These are phyloP conservation scores for Serranus cabrilla DNA, from an alignment of 2,797 vertebrate species.

Conservation along the genomic window DNA sequence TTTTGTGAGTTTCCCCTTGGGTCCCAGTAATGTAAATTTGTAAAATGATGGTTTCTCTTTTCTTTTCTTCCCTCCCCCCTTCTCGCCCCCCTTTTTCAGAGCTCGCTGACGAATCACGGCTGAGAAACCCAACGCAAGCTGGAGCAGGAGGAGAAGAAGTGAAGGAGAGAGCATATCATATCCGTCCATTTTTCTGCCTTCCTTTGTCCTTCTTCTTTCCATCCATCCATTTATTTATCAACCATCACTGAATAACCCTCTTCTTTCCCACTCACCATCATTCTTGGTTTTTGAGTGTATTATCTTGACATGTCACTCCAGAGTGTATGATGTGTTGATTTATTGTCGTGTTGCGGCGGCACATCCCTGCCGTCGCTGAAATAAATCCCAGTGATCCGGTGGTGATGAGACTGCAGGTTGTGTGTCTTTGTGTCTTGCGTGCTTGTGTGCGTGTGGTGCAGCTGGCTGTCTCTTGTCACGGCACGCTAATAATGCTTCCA, in stretches of 20 bases:
- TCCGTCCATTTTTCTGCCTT: slow-evolving; percentile 42
- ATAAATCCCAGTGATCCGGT: slow-evolving; percentile 82
- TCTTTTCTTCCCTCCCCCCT: slow-evolving; percentile 1
- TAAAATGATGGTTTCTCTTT: slow-evolving; percentile 47
- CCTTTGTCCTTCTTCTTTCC: slow-evolving; percentile 21
- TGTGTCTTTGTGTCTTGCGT: slow-evolving; percentile 57
- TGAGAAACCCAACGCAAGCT: slow-evolving; percentile 59
- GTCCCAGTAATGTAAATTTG: slow-evolving; percentile 42
- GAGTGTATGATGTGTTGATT: slow-evolving; percentile 78
- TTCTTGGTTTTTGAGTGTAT: slow-evolving; percentile 71
- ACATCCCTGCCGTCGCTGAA: slow-evolving; percentile 69
- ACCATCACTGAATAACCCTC: slow-evolving; percentile 31
- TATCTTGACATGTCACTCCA: slow-evolving; percentile 75
- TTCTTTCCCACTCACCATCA: slow-evolving; percentile 26
- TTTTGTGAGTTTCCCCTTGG: slow-evolving; percentile 39
- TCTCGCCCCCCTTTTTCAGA: slow-evolving; percentile 53
- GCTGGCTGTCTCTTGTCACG: slow-evolving; percentile 61
- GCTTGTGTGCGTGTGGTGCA: slow-evolving; percentile 9
- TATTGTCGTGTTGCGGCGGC: slow-evolving; percentile 77
- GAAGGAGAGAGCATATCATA: slow-evolving; percentile 43
- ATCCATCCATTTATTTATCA: slow-evolving; percentile 62
- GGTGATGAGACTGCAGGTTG: slow-evolving; percentile 76
- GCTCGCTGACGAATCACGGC: slow-evolving; percentile 77
- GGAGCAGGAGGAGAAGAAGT: slow-evolving; percentile 34
- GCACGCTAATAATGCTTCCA: slow-evolving; percentile 73